phyloP scores from a whole-genome alignment of 1,140 invertebrate species.

The Drosophila azteca region DNA sequence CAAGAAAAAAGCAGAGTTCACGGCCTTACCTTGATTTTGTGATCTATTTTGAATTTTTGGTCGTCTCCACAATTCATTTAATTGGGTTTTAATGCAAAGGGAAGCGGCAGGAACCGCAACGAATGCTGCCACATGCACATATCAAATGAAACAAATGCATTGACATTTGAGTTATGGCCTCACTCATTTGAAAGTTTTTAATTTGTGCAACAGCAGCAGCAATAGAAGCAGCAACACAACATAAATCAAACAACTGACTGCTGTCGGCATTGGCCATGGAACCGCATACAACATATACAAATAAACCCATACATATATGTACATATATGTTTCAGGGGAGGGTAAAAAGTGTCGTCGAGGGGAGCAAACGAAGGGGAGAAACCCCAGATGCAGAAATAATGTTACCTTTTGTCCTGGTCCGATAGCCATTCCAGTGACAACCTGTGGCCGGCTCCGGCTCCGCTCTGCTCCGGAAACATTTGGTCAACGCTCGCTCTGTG shows the following conservation, averaged over 20 bases:
- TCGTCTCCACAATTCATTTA: conserved; percentile 13
- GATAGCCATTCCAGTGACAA: conserved; percentile 72
- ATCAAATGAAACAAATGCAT: conserved; percentile 76
- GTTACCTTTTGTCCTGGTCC: conserved; percentile 48
- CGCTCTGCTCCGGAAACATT: conserved; percentile 49
- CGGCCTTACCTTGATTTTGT: too few species aligned
- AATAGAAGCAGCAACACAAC: conserved; percentile 21
- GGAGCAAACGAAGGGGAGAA: not conserved
- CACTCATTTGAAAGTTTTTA: conserved; percentile 75
- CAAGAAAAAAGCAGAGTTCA: too few species aligned
- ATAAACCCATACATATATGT: not conserved
- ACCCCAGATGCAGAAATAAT: conserved; percentile 34
- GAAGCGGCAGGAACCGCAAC: conserved; percentile 10
- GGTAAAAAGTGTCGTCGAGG: not conserved
- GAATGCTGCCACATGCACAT: conserved; percentile 70
- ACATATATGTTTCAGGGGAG: not conserved
- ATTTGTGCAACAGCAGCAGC: conserved; percentile 53
- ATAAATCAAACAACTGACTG: conserved; percentile 82
- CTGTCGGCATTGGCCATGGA: conserved; percentile 57
- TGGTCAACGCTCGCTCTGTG: conserved; percentile 29
- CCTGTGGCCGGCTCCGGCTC: conserved; percentile 57
- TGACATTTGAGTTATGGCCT: conserved; percentile 73
- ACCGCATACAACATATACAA: conserved; percentile 10
- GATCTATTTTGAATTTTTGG: too few species aligned
- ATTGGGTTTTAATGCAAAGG: conserved; percentile 54